Evolutionary conservation across 2,113 vertebrate species (phyloP), one percentile per base, ranked within the genome.

Genomic region (Apodemus sylvaticus): DNA sequence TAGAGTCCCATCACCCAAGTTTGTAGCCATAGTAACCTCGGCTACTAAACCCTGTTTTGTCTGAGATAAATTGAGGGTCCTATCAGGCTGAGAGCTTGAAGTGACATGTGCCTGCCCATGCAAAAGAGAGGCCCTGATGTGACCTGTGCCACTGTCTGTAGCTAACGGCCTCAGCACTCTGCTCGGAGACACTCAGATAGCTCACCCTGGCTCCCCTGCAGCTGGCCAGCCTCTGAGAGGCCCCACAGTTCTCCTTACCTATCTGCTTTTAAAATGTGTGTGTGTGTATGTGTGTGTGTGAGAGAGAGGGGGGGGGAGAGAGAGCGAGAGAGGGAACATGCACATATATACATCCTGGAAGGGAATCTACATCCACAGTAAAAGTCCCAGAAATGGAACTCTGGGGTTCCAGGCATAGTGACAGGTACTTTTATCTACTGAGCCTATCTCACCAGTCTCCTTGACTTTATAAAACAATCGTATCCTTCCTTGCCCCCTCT

Each of bases 21-120:
- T 92, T 45, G 17, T 58, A 86, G 45, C 34, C 82, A 95, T 83
- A 39, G 48, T n/a, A 77, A 51, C 66, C 78, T 95, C 71, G 71
- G 13, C 81, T 86, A 10, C 26, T 11, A 36, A 77, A 92, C 62
- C 4, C 36, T 24, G 81, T 92, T 70, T 58, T 8, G 45, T 82
- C 4, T 31, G 58, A 31, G 73, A 55, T 86, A 20, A 92, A 53
- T 71, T 26, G 19, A 1, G 17, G 9, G 45, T 73, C 51, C 73
- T 71, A 8, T 45, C 26, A 10, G 79, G 22, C 73, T 74, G 16
- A 66, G 36, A 92, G 64, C 39, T 24, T 68, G 45, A n/a, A 13
- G 31, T 73, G 90, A 34, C 58, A 13, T 34, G 3, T 1, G 0
- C 24, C 31, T 16, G 3, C 83, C 12, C 17, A 22, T 12, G 42